Base-by-base conservation (phyloP, 2,113 vertebrate species). In the Mohoua ochrocephala region DNA sequence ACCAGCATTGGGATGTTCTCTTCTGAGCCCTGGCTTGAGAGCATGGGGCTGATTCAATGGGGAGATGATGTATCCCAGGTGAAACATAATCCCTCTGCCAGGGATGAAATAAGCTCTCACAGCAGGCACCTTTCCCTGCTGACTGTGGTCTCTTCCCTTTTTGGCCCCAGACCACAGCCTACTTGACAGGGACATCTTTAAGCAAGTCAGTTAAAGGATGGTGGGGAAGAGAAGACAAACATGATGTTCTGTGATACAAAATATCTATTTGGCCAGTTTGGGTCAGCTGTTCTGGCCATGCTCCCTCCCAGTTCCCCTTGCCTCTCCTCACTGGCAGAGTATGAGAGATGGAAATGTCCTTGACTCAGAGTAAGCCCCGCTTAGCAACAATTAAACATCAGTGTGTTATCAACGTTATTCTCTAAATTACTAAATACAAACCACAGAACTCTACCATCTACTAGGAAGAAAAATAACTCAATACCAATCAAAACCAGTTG, bases 11-110 rank as follows among this genome's bases (percentile, higher is more conserved):
- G 30, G 6, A 23, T 20, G 8, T 2, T 70, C 4, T 11, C 27
- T 61, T 19, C 50, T 69, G 50, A 73, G 41, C 24, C 17, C 47
- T 90, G 65, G 3, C n/a, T 64, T n/a, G 41, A 52, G 37, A 49
- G 6, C 7, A 11, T 5, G 0, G 1, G 28, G 20, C 35, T 61
- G 33, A 4, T 45, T 31, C 19, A 30, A 2, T 49, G 35, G n/a
- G 13, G 41, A 57, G 37, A 37, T 13, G 16, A 0, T n/a, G 6
- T 5, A 30, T 15, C 27, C 85, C 60, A 8, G 35, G 57, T 47
- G 53, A 91, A 74, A 73, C 13, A 4, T 7, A 30, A 85, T 64
- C 22, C 45, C 23, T 60, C 49, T 88, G 85, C 19, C 35, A 63
- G 50, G 31, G 27, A 27, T 63, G 60, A 35, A 88, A 73, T 76